Percentiles rank a stretch among this genome's conserved stretches.
Evolutionary conservation across 2,113 vertebrate species (phyloP).

Genomic region (Perognathus longimembris): DNA sequence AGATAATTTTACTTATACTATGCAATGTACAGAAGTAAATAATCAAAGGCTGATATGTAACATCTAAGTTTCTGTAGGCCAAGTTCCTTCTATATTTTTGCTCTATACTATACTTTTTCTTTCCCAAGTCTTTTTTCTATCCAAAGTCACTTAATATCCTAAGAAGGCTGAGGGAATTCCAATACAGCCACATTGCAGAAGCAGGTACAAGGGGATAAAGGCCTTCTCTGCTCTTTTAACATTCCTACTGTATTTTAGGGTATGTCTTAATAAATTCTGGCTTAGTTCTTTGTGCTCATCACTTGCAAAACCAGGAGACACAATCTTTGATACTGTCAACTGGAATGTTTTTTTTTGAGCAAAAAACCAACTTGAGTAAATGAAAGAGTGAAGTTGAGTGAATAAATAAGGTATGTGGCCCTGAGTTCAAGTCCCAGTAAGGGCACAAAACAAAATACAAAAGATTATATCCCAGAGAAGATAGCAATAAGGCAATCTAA

Average conservation of each 20-base stretch:
- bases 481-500: not conserved
- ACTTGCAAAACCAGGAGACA: no score
- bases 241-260: not conserved
- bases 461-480: slow-evolving; percentile 17
- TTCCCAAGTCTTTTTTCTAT: not conserved
- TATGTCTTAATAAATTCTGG: no score
- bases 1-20: no score
- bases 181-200: not conserved
- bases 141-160: not conserved
- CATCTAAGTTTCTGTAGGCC: not conserved
- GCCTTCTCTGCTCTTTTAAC: not conserved
- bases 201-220: not conserved
- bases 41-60: not conserved
- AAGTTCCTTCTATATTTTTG: not conserved
- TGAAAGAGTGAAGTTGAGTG: no score
- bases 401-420: no score
- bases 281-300: no score
- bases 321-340: no score
- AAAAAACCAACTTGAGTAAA: no score
- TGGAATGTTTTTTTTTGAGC: no score
- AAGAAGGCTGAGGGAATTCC: not conserved
- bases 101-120: not conserved
- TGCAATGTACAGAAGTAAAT: not conserved
- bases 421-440: no score
- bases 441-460: not conserved